Percentiles rank a stretch among this genome's conserved stretches.
These are phyloP conservation scores for Chironomus tentans DNA, from an alignment of 2,888 invertebrate genomes.

Conservation along the genomic window DNA sequence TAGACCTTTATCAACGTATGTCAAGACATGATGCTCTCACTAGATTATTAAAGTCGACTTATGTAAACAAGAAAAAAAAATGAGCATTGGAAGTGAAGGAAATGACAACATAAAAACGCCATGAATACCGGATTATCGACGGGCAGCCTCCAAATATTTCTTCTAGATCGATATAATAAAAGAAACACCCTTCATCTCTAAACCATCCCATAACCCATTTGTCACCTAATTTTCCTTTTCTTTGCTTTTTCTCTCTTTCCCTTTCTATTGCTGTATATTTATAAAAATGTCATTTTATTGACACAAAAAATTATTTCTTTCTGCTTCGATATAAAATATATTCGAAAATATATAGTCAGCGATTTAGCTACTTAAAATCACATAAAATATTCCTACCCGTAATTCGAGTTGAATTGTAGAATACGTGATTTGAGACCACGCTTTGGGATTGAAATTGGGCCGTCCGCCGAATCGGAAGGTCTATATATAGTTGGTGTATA, in stretches of 20 bases:
- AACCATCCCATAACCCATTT: background rate
- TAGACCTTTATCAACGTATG: constrained; percentile 2
- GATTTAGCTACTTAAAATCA: constrained; percentile 27
- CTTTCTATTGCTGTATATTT: background rate
- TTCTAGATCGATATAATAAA: background rate
- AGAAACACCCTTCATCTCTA: background rate
- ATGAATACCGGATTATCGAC: constrained; percentile 15
- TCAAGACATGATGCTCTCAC: background rate
- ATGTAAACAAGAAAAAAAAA: background rate
- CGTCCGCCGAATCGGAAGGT: constrained; percentile 57
- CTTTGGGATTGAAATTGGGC: constrained; percentile 79
- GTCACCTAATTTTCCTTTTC: background rate
- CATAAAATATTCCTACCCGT: constrained; percentile 54
- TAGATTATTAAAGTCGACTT: background rate
- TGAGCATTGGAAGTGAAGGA: too few relatives aligned
- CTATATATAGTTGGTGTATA: constrained; percentile 31
- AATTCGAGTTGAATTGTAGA: constrained; percentile 79
- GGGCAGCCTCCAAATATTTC: constrained; percentile 28
- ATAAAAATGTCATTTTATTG: too few relatives aligned
- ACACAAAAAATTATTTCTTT: background rate
- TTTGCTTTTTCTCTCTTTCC: background rate
- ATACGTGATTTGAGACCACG: constrained; percentile 85
- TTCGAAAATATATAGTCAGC: background rate
- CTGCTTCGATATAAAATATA: constrained; percentile 12
- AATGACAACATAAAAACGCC: too few relatives aligned